Conservation (phyloP, 2,888 invertebrate genomes). For the Lacanobia wlatinum region DNA sequence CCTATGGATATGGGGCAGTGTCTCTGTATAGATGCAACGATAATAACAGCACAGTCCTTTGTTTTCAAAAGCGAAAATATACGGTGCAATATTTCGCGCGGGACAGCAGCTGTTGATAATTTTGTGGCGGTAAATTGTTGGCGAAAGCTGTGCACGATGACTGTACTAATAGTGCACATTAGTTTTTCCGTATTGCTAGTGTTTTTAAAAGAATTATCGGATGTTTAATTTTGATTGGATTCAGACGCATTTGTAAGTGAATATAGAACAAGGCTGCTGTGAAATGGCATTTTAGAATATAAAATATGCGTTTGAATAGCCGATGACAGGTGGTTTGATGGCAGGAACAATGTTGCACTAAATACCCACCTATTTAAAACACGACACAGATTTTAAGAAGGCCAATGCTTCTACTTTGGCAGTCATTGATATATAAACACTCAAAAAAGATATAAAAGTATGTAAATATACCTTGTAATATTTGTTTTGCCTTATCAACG, state of each 20-base stretch:
- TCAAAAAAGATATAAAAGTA: constrained; percentile 6
- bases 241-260: constrained; percentile 7
- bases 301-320: constrained; percentile 17
- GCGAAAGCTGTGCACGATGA: constrained; percentile 11
- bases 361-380: constrained; percentile 14
- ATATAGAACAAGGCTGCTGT: constrained; percentile 32
- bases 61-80: constrained; percentile 63
- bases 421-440: constrained; percentile 1
- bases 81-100: constrained; percentile 40
- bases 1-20: constrained; percentile 66
- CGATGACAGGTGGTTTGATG: not conserved
- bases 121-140: constrained; percentile 20
- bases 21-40: constrained; percentile 69
- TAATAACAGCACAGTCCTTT: constrained; percentile 72
- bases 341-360: constrained; percentile 10
- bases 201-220: not conserved
- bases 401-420: not conserved
- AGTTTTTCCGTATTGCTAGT: constrained; percentile 1
- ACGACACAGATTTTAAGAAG: not conserved
- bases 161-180: constrained; percentile 16
- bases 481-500: constrained; percentile 38
- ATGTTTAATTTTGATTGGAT: constrained; percentile 13
- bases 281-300: constrained; percentile 11
- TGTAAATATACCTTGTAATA: not conserved
- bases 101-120: constrained; percentile 34